Conservation (phyloP, 2,113 vertebrate species). For the Dissostichus mawsoni region DNA sequence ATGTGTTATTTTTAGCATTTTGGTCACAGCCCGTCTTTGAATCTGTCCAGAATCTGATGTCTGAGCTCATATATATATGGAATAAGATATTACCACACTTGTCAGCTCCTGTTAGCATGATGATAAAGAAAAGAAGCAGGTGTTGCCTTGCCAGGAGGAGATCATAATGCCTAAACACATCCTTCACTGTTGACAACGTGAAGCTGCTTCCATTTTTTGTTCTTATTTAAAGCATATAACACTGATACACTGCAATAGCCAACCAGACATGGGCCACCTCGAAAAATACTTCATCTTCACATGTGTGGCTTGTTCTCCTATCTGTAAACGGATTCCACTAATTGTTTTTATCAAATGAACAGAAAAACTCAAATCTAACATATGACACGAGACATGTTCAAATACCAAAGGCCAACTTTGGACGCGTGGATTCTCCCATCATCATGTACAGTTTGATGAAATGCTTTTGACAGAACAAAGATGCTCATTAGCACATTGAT, state of each 20-base stretch:
- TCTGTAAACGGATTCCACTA: not conserved
- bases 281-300: slow-evolving; percentile 5
- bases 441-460: not conserved
- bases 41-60: not conserved
- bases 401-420: not conserved
- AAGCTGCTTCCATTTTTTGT: slow-evolving; percentile 1
- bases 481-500: not conserved
- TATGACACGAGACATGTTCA: not conserved
- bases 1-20: not conserved
- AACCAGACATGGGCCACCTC: not conserved
- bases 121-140: slow-evolving; percentile 63
- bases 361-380: not conserved
- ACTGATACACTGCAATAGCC: not conserved
- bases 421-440: not conserved
- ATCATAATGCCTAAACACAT: slow-evolving; percentile 64
- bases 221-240: slow-evolving; percentile 17
- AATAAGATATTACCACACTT: slow-evolving; percentile 47
- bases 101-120: slow-evolving; percentile 60
- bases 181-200: slow-evolving; percentile 36
- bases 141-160: slow-evolving; percentile 65
- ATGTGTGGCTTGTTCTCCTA: slow-evolving; percentile 6
- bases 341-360: not conserved
- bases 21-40: not conserved
- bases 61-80: not conserved
- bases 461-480: slow-evolving; percentile 20